Conservation (phyloP, 2,797 vertebrate species). For the Pangasius larnaudii region DNA sequence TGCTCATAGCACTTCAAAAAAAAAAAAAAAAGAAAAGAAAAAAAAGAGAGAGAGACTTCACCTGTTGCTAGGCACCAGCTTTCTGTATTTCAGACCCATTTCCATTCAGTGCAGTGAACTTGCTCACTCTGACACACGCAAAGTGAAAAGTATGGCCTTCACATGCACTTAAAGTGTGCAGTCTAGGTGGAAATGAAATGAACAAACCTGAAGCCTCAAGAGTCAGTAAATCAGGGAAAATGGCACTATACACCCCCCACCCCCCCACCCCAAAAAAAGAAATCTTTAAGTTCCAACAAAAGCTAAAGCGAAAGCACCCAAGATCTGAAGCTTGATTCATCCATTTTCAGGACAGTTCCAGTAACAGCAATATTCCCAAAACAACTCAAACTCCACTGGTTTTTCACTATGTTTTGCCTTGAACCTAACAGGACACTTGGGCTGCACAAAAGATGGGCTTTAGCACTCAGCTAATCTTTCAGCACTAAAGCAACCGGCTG, state of each 20-base stretch:
- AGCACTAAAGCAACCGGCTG: background rate
- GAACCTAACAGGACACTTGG: background rate
- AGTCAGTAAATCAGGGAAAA: background rate
- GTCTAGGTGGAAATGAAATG: background rate
- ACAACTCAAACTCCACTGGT: background rate
- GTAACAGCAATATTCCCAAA: background rate
- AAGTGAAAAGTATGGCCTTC: background rate
- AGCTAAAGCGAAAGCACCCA: background rate
- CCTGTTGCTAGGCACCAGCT: constrained; percentile 34
- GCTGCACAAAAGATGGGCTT: background rate
- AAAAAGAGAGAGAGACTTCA: background rate
- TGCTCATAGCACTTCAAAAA: constrained; percentile 15
- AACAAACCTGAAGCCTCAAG: background rate
- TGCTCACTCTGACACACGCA: background rate
- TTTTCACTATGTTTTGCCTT: background rate
- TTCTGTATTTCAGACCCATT: constrained; percentile 4
- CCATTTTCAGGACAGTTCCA: background rate
- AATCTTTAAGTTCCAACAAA: background rate
- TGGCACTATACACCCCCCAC: no score
- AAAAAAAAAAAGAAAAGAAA: background rate
- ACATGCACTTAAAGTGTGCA: background rate
- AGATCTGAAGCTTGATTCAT: background rate
- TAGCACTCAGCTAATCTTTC: background rate
- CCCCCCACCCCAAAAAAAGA: no score
- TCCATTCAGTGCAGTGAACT: background rate